Base-by-base conservation (phyloP, 2,113 vertebrate genomes). In the Dasyornis broadbenti region DNA sequence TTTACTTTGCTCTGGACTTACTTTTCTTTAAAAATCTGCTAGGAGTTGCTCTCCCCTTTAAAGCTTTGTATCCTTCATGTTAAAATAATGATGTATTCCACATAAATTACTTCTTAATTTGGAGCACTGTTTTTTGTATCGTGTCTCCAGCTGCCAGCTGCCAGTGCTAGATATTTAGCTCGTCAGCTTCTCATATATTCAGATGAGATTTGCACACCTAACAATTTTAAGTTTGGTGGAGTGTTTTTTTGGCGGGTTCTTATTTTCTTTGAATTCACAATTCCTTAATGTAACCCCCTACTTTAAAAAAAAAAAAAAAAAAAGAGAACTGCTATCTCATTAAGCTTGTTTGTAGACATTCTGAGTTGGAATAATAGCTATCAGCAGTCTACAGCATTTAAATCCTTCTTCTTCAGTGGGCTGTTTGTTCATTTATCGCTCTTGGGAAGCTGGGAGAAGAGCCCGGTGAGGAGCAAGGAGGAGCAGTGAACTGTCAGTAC, bases 401-500 rank as follows among this genome's bases (percentile, higher is more conserved):
- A 97, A 97, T 89, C 64, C 80, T 89, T 86, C 85, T 96, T 95
- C 78, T 96, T 93, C 94, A 93, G 97, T 86, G 94, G 95, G 70
- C 94, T 94, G 94, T 90, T 96, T 94, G 95, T 94, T 97, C 96
- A 54, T 66, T 97, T 96, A 88, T 92, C 14, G 78, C 93, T 90
- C 89, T 97, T 92, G 96, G 94, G 95, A 92, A 97, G 96, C 95
- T 94, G 91, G 90, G 97, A 94, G 93, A 89, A 89, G 96, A 90
- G 96, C 90, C 72, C 18, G 31, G 89, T 66, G 94, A 95, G 94
- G 94, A 97, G 96, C 90, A 61, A 78, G 87, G 96, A 94, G 95
- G 79, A 97, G 95, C 4, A 97, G 94, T 84, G 94, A 98, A 96
- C 97, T 98, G 97, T 98, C 96, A 97, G 96, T 94, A 89, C 95